Evolutionary conservation across 2,113 vertebrate species (phyloP).

Genomic region (Stigmatopora argus): DNA sequence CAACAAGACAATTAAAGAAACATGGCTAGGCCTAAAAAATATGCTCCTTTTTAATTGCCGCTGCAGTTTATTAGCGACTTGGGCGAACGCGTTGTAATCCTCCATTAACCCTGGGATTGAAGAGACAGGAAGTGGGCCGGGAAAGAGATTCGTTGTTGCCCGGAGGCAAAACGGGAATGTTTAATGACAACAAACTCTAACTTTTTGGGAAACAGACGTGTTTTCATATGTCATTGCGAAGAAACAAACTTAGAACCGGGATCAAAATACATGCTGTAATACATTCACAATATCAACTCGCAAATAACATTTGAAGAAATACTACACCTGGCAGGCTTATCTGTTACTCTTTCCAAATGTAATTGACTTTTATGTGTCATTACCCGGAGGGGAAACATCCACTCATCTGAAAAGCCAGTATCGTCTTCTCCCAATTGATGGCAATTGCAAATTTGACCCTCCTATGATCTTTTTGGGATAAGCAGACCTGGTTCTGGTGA

Average conservation of each 20-base stretch:
- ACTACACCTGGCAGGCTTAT: conserved; percentile 1
- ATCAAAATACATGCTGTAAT: no score
- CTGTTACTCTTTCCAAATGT: conserved; percentile 18
- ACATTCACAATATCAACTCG: neutral
- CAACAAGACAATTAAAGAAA: conserved; percentile 56
- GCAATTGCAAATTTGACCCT: conserved; percentile 59
- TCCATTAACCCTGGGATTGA: conserved; percentile 44
- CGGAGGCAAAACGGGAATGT: neutral
- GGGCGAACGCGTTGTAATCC: conserved; percentile 35
- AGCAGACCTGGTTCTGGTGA: conserved; percentile 29
- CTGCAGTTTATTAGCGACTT: conserved; percentile 50
- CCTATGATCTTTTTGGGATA: conserved; percentile 62
- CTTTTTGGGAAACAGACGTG: neutral
- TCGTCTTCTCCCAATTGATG: conserved; percentile 47
- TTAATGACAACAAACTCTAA: neutral
- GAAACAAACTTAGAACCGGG: no score
- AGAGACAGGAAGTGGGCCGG: conserved; percentile 2
- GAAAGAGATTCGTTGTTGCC: conserved; percentile 6
- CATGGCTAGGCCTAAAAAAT: conserved; percentile 39
- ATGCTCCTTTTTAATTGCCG: conserved; percentile 61
- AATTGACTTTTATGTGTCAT: conserved; percentile 52
- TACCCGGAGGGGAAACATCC: conserved; percentile 16
- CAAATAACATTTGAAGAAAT: neutral
- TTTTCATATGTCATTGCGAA: neutral
- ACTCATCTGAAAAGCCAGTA: conserved; percentile 41